Percentiles rank a stretch among this genome's conserved stretches.
Conservation (phyloP, 2,113 vertebrate genomes). For the Albula goreensis region DNA sequence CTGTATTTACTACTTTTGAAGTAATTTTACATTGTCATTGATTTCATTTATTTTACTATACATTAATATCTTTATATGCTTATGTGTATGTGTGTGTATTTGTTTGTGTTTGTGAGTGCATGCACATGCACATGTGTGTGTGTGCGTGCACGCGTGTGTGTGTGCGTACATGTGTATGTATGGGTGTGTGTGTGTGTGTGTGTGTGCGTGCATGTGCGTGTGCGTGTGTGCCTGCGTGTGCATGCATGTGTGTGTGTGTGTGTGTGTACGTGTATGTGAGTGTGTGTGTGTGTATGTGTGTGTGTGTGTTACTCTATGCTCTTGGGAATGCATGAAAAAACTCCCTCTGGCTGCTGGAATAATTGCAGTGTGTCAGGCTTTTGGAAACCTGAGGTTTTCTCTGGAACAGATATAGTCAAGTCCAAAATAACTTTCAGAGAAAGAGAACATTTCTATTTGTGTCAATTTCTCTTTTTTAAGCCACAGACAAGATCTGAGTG, state of each 20-base stretch:
- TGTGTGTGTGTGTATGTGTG: slow-evolving; percentile 4
- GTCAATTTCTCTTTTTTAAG: not conserved
- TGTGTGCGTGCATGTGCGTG: not conserved
- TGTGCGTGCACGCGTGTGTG: no score
- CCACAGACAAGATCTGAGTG: not conserved
- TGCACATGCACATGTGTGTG: no score
- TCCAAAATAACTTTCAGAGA: not conserved
- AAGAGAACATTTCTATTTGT: not conserved
- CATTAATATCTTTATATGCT: no score
- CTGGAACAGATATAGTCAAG: slow-evolving; percentile 3
- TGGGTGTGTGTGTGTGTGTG: no score
- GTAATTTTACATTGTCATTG: not conserved
- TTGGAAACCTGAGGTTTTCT: slow-evolving; percentile 7
- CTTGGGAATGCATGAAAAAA: not conserved
- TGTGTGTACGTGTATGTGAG: slow-evolving; percentile 8
- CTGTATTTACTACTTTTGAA: not conserved
- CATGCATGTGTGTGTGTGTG: not conserved
- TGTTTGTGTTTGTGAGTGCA: no score
- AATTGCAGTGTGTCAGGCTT: slow-evolving; percentile 17
- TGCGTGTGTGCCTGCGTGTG: slow-evolving; percentile 15
- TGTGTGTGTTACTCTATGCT: not conserved
- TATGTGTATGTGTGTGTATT: no score
- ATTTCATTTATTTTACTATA: not conserved
- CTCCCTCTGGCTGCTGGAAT: not conserved
- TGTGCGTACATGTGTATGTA: no score